Conservation (phyloP, 2,113 vertebrate species). For the Psilopsiagon aymara region DNA sequence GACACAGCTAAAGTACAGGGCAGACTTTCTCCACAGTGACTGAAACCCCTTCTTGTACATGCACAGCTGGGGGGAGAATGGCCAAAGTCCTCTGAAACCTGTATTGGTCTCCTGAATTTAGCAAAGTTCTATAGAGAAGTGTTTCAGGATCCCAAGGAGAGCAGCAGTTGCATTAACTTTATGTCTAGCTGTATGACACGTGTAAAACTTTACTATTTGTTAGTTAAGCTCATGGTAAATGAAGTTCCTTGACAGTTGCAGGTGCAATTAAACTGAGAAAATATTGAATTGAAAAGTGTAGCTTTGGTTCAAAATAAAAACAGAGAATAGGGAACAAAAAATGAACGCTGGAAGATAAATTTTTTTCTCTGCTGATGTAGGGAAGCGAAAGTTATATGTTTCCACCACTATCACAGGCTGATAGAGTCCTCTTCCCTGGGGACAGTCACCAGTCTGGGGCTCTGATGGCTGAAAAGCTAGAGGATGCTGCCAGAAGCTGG, state of each 20-base stretch:
- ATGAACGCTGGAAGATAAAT: not conserved
- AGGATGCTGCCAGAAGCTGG: not conserved
- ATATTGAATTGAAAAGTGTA: not conserved
- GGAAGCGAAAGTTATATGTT: not conserved
- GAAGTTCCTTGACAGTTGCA: not conserved
- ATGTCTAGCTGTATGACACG: not conserved
- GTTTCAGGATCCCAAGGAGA: not conserved
- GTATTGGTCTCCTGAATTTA: not conserved
- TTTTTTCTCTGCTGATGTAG: not conserved
- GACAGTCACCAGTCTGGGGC: not conserved
- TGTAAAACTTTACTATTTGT: not conserved
- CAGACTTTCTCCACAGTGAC: not conserved
- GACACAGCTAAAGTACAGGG: not conserved
- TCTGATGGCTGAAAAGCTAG: not conserved
- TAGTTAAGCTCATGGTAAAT: not conserved
- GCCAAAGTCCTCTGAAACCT: not conserved
- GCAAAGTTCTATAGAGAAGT: not conserved
- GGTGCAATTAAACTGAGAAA: not conserved
- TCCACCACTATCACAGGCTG: not conserved
- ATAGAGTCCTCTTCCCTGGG: not conserved
- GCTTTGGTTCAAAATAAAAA: not conserved
- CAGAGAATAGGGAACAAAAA: not conserved
- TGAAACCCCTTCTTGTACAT: not conserved
- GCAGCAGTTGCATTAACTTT: not conserved
- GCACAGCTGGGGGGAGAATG: accelerated